These are phyloP conservation scores for Pangasius krempfi DNA, from an alignment of 2,797 vertebrate species.

Conservation along the genomic window DNA sequence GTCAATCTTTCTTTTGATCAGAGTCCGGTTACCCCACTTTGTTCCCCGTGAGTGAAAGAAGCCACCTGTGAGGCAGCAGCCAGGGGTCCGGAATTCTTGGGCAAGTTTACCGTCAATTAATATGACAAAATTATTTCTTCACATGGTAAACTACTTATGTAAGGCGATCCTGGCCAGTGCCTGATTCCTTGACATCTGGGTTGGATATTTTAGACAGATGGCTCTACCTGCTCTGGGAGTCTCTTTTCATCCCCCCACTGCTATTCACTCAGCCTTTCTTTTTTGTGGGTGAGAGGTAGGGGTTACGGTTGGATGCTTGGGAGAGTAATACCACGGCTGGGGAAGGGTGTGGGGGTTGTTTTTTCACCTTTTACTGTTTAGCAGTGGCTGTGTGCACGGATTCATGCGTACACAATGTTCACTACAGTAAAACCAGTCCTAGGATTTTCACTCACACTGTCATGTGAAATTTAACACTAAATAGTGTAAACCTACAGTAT, in stretches of 20 bases:
- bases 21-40: conserved; percentile 77
- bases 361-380: conserved; percentile 44
- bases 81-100: conserved; percentile 77
- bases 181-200: conserved; percentile 77
- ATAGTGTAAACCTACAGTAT: background rate
- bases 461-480: background rate
- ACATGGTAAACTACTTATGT: conserved; percentile 90
- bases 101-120: conserved; percentile 93
- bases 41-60: conserved; percentile 86
- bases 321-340: conserved; percentile 53
- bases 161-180: conserved; percentile 80
- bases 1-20: conserved; percentile 81
- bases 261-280: conserved; percentile 43
- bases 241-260: conserved; percentile 50
- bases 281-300: conserved; percentile 57
- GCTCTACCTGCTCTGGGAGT: conserved; percentile 79
- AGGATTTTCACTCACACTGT: background rate
- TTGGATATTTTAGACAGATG: conserved; percentile 81
- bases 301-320: conserved; percentile 54
- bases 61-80: conserved; percentile 86
- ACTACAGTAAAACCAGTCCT: background rate
- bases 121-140: conserved; percentile 90
- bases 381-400: background rate
- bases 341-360: conserved; percentile 41
- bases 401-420: conserved; percentile 1